These are phyloP conservation scores for Geotrypetes seraphini DNA, from an alignment of 2,797 vertebrate species.

Conservation along the genomic window DNA sequence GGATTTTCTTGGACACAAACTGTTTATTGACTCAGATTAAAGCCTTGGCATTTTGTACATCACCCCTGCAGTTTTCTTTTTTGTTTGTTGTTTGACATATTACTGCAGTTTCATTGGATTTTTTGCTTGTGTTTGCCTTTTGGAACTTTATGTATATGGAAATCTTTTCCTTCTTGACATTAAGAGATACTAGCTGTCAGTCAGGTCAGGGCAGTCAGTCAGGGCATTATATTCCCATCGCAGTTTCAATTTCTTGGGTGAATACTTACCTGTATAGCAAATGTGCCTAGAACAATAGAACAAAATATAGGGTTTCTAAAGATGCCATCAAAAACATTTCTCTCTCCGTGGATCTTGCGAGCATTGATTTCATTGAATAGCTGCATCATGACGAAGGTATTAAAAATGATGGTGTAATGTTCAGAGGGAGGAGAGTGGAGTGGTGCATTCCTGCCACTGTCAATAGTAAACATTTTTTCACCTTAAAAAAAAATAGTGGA, in stretches of 20 bases:
- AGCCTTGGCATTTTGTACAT: no score
- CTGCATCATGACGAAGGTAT: slow-evolving; percentile 98
- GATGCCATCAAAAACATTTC: slow-evolving; percentile 94
- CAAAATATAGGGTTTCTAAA: slow-evolving; percentile 96
- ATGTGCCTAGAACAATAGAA: slow-evolving; percentile 89
- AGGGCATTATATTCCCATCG: not conserved
- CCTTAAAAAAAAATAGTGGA: slow-evolving; percentile 49
- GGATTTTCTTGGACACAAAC: no score
- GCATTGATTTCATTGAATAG: slow-evolving; percentile 97
- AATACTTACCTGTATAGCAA: slow-evolving; percentile 78
- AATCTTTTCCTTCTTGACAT: no score
- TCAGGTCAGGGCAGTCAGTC: no score
- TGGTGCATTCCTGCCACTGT: slow-evolving; percentile 86
- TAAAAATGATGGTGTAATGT: slow-evolving; percentile 98
- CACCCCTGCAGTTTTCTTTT: no score
- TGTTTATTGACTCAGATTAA: no score
- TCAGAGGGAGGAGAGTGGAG: slow-evolving; percentile 92
- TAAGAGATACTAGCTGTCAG: no score
- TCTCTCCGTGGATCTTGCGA: slow-evolving; percentile 94
- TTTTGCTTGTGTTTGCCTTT: no score
- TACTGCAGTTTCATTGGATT: no score
- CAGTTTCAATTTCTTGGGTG: not conserved
- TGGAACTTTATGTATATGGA: no score
- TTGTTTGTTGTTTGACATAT: no score
- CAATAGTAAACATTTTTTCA: slow-evolving; percentile 90